Evolutionary conservation across 2,113 vertebrate genomes (phyloP).

Genomic region (Piprites chloris): DNA sequence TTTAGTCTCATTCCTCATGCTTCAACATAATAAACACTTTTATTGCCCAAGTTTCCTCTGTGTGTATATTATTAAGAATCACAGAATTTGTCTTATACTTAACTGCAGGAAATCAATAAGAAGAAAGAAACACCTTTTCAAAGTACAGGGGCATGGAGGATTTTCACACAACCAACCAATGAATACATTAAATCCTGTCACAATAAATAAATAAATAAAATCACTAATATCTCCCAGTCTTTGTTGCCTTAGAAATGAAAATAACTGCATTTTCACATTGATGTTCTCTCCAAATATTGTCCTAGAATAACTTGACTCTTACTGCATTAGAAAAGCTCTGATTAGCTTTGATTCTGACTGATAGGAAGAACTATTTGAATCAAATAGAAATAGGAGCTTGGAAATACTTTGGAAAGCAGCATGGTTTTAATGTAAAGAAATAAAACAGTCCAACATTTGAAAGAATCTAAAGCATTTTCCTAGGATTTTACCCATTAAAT

Average conservation of each 20-base stretch:
- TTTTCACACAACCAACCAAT: not conserved
- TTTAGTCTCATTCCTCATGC: constrained; percentile 54
- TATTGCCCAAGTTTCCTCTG: constrained; percentile 54
- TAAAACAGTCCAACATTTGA: not conserved
- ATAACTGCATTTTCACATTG: not conserved
- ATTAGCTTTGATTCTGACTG: not conserved
- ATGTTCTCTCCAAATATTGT: not conserved
- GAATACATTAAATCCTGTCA: constrained; percentile 8
- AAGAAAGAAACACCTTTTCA: constrained; percentile 32
- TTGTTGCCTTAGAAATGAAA: not conserved
- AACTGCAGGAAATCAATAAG: constrained; percentile 40
- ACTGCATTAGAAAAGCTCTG: not conserved
- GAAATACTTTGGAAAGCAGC: not conserved
- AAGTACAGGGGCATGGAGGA: not conserved
- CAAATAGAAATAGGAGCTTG: not conserved
- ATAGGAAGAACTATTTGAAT: not conserved
- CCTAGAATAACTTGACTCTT: not conserved
- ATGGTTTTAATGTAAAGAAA: not conserved
- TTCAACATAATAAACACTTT: constrained; percentile 62
- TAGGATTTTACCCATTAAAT: not conserved
- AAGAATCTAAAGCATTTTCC: not conserved
- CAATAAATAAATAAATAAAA: not conserved
- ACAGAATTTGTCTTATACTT: constrained; percentile 41
- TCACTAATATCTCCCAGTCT: not conserved
- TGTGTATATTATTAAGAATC: constrained; percentile 51